phyloP scores from a whole-genome alignment of 2,888 invertebrate genomes.

The Saturnia japonica region DNA sequence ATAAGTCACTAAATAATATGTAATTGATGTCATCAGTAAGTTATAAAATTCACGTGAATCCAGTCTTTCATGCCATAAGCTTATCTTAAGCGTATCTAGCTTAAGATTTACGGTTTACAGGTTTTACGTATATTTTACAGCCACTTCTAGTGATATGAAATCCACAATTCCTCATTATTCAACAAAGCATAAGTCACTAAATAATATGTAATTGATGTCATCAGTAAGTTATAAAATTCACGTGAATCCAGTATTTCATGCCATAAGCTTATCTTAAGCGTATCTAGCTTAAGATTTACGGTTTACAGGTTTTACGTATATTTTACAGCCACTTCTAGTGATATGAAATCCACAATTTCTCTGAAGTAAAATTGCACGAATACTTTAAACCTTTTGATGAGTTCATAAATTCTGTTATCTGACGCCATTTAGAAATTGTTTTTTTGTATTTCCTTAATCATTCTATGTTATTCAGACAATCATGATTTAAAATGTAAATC shows the following conservation, averaged over 20 bases:
- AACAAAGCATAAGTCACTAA: not conserved
- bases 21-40: not conserved
- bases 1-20: not conserved
- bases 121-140: not conserved
- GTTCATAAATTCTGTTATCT: not conserved
- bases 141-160: not conserved
- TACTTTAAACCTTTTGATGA: not conserved
- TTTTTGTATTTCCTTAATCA: not conserved
- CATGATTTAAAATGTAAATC: not conserved
- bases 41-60: too few relatives aligned
- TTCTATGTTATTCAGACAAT: not conserved
- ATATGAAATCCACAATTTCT: not conserved
- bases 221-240: too few relatives aligned
- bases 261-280: not conserved
- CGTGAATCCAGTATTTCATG: too few relatives aligned
- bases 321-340: conserved; percentile 1
- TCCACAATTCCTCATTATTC: too few relatives aligned
- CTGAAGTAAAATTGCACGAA: not conserved
- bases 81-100: not conserved
- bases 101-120: not conserved
- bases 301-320: not conserved
- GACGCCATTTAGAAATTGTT: not conserved
- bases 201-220: not conserved
- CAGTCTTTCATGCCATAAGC: not conserved
- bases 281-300: not conserved